Evolutionary conservation across 2,888 invertebrate species (phyloP), one percentile per base, ranked within the genome.

Genomic region (Branchinecta sandiegonensis): DNA sequence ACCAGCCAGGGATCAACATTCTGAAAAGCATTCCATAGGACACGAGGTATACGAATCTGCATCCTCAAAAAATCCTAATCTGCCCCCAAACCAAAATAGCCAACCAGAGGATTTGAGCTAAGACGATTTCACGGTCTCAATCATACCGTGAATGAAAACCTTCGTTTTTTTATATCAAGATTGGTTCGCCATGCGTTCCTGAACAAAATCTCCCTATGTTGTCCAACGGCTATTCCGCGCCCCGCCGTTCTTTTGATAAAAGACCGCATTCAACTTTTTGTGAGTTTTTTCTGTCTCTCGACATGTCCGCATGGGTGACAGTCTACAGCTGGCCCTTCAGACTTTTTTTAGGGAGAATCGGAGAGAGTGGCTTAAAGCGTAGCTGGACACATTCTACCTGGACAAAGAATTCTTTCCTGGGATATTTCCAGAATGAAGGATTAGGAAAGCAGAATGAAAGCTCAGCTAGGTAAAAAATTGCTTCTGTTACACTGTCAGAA

Each of bases 191-290:
- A 56, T 56, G 63, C 63, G 63, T 56, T 56, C 63, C 63, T 56
- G 63, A 56, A 56, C 63, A 56, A 56, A 56, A 56, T 56, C 63
- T 56, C 63, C 63, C 63, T 56, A 56, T 56, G 63, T 56, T 56
- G 63, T 56, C 63, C 63, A 56, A 56, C 63, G 63, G 63, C 63
- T 56, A 56, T 56, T 56, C 63, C 23, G 63, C 63, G 23, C 63
- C 63, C 63, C 63, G 63, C 63, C 63, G 63, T n/a, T 56, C 63
- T 56, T 56, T 56, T 17, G 63, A 56, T 56, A 56, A 56, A 56
- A 56, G 63, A 56, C 63, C 63, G 63, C 63, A 56, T 56, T 56
- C 63, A 56, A 17, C 23, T 56, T 56, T 56, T 56, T 56, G 63
- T 56, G n/a, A 56, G 63, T 56, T 56, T 56, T 56, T 56, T 56